Base-by-base conservation (phyloP, 2,797 vertebrate species). In the Melanotaenia nigrans region DNA sequence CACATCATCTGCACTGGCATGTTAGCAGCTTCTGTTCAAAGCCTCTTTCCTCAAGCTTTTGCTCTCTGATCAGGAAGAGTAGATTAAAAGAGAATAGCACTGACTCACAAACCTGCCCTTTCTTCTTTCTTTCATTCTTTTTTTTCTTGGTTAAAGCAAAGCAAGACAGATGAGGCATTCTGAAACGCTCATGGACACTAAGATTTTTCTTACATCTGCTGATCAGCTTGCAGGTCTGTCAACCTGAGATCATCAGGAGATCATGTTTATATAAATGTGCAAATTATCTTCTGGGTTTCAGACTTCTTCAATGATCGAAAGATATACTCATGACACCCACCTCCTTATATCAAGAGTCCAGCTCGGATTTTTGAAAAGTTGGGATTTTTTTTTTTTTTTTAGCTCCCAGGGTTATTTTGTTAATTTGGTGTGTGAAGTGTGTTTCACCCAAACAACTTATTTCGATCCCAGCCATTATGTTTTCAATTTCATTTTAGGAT, bases 1-100 rank as follows among this genome's bases (percentile, higher is more conserved):
- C 78, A 75, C 68, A 85, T 90, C 84, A 88, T 89, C 82, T 79
- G 62, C 16, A 25, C 72, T 68, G 58, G 64, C 63, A 75, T 80
- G 56, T 72, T 59, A 25, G 61, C 75, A 81, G 67, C 78, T 61
- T 83, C 65, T 71, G 78, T 82, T 82, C 67, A 84, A 82, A 88
- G 82, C 57, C 20, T 33, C 8, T 8, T 18, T 63, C 65, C 75
- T 54, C 28, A 51, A 83, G 66, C 65, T 49, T 74, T 68, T 73
- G 32, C 64, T 65, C 62, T 54, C 56, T 69, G 81, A 85, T 86
- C 79, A 83, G 16, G 77, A 74, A 25, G 45, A 45, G 20, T 71
- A 81, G 47, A 79, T 83, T 71, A 70, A 83, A 85, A 68, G 62
- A 65, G 65, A 77, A 63, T 0, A 54, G 40, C 70, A 58, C 1